Conservation (phyloP, 2,113 vertebrate species). For the Crotalus viridis region DNA sequence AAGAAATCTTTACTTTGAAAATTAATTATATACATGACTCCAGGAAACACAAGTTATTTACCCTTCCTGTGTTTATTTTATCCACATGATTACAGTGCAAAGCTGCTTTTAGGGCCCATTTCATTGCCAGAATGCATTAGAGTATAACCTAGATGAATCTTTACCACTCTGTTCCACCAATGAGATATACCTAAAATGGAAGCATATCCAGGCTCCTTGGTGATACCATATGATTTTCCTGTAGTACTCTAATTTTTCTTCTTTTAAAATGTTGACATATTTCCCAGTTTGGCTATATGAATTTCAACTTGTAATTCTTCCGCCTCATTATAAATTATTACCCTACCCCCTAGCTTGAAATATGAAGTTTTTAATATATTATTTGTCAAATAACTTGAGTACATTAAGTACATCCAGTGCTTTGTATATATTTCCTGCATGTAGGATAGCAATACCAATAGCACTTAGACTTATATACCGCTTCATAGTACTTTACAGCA, state of each 20-base stretch:
- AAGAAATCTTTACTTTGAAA: constrained; percentile 1
- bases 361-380: background rate
- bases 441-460: background rate
- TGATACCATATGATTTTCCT: background rate
- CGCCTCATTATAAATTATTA: background rate
- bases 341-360: background rate
- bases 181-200: background rate
- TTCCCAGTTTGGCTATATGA: background rate
- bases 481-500: background rate
- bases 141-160: background rate
- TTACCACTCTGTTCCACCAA: background rate
- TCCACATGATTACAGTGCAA: background rate
- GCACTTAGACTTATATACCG: background rate
- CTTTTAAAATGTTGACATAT: background rate
- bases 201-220: background rate
- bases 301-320: background rate
- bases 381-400: background rate
- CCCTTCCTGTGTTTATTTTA: constrained; percentile 2
- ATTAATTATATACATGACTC: background rate
- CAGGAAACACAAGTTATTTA: background rate
- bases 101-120: background rate
- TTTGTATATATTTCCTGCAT: background rate
- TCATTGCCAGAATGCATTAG: background rate
- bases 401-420: background rate
- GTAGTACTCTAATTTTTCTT: background rate